phyloP scores from a whole-genome alignment of 1,140 invertebrate species.

The Mylabris phalerata region DNA sequence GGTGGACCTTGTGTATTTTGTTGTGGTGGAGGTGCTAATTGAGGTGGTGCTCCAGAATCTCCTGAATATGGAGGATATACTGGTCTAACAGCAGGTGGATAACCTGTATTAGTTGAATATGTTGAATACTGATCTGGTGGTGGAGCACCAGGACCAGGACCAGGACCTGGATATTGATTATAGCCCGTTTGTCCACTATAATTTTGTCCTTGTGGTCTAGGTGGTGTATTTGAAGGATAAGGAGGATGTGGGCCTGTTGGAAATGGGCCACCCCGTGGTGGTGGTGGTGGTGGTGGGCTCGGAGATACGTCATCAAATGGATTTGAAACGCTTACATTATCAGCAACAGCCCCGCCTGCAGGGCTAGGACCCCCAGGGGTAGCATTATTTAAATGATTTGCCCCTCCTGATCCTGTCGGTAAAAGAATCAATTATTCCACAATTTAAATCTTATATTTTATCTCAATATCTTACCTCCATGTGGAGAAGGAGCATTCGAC shows the following conservation, averaged over 20 bases:
- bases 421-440: too few relatives aligned
- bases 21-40: constrained; percentile 15
- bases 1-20: constrained; percentile 26
- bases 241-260: constrained; percentile 40
- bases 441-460: too few relatives aligned
- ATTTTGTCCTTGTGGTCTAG: constrained; percentile 40
- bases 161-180: constrained; percentile 40
- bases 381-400: constrained; percentile 43
- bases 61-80: constrained; percentile 62
- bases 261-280: constrained; percentile 32
- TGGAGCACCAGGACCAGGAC: constrained; percentile 42
- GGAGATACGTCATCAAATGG: constrained; percentile 70
- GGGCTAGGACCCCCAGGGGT: constrained; percentile 39
- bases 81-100: constrained; percentile 58
- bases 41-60: constrained; percentile 31
- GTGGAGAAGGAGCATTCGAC: constrained; percentile 57
- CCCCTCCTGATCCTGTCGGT: constrained; percentile 30
- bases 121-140: constrained; percentile 50
- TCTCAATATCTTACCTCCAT: constrained; percentile 54
- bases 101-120: constrained; percentile 56
- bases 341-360: constrained; percentile 45
- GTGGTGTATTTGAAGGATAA: constrained; percentile 43
- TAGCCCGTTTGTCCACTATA: constrained; percentile 40
- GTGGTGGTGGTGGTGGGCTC: constrained; percentile 43
- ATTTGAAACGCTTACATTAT: constrained; percentile 71